These are phyloP conservation scores for Chiloscyllium punctatum DNA, from an alignment of 2,797 vertebrate species.

Conservation along the genomic window DNA sequence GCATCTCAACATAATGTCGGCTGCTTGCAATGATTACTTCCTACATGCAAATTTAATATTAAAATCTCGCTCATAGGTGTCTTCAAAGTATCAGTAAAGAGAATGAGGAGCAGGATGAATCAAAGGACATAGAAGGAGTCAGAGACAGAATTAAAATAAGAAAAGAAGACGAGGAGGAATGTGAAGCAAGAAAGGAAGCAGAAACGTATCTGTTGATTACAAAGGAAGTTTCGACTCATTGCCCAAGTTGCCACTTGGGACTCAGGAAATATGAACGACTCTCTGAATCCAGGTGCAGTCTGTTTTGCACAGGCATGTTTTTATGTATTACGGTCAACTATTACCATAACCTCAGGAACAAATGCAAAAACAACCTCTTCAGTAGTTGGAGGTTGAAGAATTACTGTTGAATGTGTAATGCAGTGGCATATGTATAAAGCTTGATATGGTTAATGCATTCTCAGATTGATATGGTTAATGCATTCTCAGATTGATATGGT, in stretches of 20 bases:
- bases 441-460: not conserved
- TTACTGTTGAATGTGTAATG: not conserved
- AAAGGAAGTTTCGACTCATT: not conserved
- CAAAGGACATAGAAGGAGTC: not conserved
- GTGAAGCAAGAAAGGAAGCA: not conserved
- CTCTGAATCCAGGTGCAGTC: constrained; percentile 38
- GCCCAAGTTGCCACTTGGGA: not conserved
- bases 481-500: not conserved
- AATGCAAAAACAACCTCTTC: not conserved
- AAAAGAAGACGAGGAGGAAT: not conserved
- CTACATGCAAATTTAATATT: not conserved
- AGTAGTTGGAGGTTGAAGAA: not conserved
- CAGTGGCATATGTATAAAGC: not conserved
- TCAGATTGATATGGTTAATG: not conserved
- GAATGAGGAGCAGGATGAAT: not conserved
- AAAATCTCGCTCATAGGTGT: not conserved
- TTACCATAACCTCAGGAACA: not conserved
- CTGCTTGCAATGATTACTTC: not conserved
- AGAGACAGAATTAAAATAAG: not conserved
- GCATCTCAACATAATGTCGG: not conserved
- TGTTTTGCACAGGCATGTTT: not conserved
- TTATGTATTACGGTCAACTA: not conserved
- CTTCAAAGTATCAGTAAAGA: not conserved
- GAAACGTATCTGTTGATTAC: not conserved
- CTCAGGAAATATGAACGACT: constrained; percentile 3